Evolutionary conservation across 2,797 vertebrate genomes (phyloP).

Genomic region (Thamnophis elegans): DNA sequence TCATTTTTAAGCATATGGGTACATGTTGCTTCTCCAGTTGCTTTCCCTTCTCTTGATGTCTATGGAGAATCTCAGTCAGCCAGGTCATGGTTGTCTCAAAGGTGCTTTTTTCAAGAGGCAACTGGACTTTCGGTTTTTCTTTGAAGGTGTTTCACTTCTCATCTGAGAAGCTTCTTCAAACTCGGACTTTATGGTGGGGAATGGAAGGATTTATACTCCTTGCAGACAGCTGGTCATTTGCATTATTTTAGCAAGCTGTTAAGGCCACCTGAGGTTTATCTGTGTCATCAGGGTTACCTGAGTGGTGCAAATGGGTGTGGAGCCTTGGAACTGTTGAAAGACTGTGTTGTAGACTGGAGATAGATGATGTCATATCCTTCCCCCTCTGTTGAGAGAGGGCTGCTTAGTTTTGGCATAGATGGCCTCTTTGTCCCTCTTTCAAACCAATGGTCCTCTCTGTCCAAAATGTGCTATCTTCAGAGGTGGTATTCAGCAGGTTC

Average conservation of each 20-base stretch:
- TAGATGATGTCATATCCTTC: neutral
- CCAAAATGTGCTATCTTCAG: neutral
- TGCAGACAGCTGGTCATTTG: neutral
- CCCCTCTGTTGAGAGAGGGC: neutral
- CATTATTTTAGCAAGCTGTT: neutral
- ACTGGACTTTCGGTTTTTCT: neutral
- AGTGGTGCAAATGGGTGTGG: neutral
- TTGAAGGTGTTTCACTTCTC: neutral
- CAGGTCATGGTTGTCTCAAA: neutral
- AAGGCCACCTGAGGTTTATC: neutral
- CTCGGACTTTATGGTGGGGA: neutral
- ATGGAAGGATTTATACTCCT: neutral
- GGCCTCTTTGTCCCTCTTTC: neutral
- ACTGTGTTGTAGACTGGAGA: neutral
- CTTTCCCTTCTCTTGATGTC: neutral
- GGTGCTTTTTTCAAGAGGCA: neutral
- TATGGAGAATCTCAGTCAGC: neutral
- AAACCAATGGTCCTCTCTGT: no score
- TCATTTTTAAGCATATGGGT: neutral
- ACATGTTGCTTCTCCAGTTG: neutral
- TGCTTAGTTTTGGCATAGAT: neutral
- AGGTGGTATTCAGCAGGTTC: no score
- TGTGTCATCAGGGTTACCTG: neutral
- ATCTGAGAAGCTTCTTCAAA: neutral
- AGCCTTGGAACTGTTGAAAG: neutral